Conservation (phyloP, 64 coral and sea anemone genomes). For the Actinia tenebrosa region DNA sequence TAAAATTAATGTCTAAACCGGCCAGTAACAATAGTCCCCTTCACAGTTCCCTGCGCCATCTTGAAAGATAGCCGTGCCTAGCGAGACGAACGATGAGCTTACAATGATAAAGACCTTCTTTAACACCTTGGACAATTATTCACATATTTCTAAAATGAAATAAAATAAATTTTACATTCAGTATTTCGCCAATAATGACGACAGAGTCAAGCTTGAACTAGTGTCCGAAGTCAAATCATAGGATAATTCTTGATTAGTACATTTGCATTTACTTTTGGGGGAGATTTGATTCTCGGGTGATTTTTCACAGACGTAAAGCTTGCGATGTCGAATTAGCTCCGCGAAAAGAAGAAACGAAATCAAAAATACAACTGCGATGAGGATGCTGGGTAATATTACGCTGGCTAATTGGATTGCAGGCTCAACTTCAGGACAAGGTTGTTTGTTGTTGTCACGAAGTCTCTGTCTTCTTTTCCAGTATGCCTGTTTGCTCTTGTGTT, state of each 20-base stretch:
- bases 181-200: not conserved
- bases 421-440: not conserved
- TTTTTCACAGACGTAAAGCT: not conserved
- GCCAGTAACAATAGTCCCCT: too few relatives aligned
- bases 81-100: too few relatives aligned
- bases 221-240: not conserved
- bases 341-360: conserved; percentile 8
- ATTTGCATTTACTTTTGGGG: not conserved
- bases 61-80: too few relatives aligned
- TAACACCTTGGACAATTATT: too few relatives aligned
- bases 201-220: not conserved
- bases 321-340: conserved; percentile 1
- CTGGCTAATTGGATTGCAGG: conserved; percentile 53
- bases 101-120: too few relatives aligned
- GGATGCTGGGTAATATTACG: conserved; percentile 63
- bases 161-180: not conserved
- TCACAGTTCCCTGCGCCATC: too few relatives aligned
- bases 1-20: too few relatives aligned
- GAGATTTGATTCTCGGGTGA: not conserved
- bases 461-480: conserved; percentile 3
- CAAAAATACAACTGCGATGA: conserved; percentile 33
- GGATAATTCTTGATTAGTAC: not conserved
- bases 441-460: not conserved
- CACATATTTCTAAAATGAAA: too few relatives aligned
- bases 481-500: not conserved